These are phyloP conservation scores for Montipora efflorescens DNA, from an alignment of 64 coral and sea anemone genomes.

Conservation along the genomic window DNA sequence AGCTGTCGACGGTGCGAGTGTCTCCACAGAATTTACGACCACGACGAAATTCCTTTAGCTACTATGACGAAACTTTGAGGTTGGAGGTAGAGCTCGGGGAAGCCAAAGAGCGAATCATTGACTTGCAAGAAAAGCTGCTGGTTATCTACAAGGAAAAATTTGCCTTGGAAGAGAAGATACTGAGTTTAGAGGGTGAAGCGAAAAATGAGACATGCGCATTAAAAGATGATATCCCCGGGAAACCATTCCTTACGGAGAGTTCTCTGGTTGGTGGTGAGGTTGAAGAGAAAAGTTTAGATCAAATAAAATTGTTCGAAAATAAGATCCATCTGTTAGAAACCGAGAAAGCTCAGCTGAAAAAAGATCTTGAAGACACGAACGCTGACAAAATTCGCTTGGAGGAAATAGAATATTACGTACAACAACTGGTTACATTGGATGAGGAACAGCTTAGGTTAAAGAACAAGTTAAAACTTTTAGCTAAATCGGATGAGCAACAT, in stretches of 20 bases:
- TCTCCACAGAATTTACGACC: constrained; percentile 33
- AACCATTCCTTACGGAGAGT: background rate
- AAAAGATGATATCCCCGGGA: background rate
- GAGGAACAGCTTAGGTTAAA: constrained; percentile 70
- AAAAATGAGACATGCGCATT: constrained; percentile 7
- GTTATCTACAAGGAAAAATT: constrained; percentile 77
- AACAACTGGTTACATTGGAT: constrained; percentile 70
- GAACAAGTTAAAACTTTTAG: constrained; percentile 46
- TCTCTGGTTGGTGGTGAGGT: background rate
- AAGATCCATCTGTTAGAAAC: constrained; percentile 53
- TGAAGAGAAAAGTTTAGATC: background rate
- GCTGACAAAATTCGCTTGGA: constrained; percentile 77
- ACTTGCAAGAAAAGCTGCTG: constrained; percentile 79
- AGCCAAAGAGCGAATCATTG: constrained; percentile 76
- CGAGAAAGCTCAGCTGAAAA: constrained; percentile 77
- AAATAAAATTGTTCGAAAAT: background rate
- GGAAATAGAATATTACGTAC: constrained; percentile 67
- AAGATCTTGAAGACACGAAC: constrained; percentile 66
- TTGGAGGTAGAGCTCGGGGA: constrained; percentile 82
- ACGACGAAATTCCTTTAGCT: constrained; percentile 11
- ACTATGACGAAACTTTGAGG: constrained; percentile 32
- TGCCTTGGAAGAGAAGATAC: constrained; percentile 52
- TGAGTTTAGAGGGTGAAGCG: constrained; percentile 61
- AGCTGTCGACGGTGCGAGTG: constrained; percentile 74
- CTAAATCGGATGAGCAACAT: background rate